Base-by-base conservation (phyloP, 2,888 invertebrate genomes). In the Limnephilus auricula region DNA sequence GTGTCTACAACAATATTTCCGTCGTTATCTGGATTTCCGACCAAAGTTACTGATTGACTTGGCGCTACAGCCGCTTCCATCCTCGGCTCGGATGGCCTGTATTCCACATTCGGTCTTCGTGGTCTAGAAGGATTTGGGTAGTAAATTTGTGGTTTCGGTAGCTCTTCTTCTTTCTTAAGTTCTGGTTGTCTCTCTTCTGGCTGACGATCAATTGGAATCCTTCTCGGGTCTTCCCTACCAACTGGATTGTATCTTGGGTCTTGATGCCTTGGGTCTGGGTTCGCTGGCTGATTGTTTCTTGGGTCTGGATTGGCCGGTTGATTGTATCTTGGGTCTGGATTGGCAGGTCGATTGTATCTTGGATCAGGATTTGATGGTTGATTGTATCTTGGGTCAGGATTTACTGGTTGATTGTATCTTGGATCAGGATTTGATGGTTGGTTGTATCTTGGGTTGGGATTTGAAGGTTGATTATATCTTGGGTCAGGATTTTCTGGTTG, bases 1-100 rank as follows among this genome's bases (percentile, higher is more conserved):
- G 94, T 95, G 90, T 95, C 94, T 0, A 95, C 93, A 10, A 94
- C 92, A 0, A 95, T 94, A 0, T 95, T 94, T 0, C 94, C 95
- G 93, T 95, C 95, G 2, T 94, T 92, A 32, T 93, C 93, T 88
- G 93, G 94, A 18, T 94, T 94, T 3, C 93, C 95, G 15, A 90
- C 90, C 9, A 91, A 12, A 18, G 90, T 90, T 2, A 79, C 87
- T n/a, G 84, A 79, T 84, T 45, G 30, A 45, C 50, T 90, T n/a
- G 89, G 87, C 5, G 65, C 87, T 30, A 92, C 84, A 30, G 88
- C 65, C 12, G 86, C 37, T 83, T 89, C 88, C 15, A 90, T 65
- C 78, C 90, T 92, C 31, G 91, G 91, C 34, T 87, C 90, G 12
- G 18, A 32, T 5, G 87, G 90, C 4, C 90, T 37, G 25, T 83